These are phyloP conservation scores for Plodia interpunctella DNA, from an alignment of 1,140 invertebrate species.

Conservation along the genomic window DNA sequence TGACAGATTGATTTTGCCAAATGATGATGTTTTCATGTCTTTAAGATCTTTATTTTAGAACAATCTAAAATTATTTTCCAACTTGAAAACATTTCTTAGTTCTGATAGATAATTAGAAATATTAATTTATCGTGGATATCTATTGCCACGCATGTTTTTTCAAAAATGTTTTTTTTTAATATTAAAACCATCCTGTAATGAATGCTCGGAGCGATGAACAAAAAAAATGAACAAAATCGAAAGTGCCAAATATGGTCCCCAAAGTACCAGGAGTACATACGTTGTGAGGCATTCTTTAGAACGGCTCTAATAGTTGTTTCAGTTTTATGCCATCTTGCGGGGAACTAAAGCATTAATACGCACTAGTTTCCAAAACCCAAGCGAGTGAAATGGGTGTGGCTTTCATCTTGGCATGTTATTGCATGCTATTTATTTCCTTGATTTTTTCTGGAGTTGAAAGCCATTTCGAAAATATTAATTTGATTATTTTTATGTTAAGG, in stretches of 20 bases:
- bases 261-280: conserved; percentile 32
- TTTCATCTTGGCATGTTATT: background rate
- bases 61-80: no score
- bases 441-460: background rate
- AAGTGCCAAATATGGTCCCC: conserved; percentile 48
- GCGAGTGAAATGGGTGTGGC: conserved; percentile 1
- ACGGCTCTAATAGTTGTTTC: background rate
- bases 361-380: background rate
- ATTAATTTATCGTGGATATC: no score
- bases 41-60: no score
- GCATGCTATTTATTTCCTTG: background rate
- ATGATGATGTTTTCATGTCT: no score
- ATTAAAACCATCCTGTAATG: no score
- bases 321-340: conserved; percentile 28
- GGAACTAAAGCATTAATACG: background rate
- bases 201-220: background rate
- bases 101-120: no score
- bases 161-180: no score
- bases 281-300: background rate
- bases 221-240: conserved; percentile 20
- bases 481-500: no score
- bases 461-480: no score
- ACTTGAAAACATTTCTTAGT: no score
- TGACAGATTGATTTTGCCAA: no score
- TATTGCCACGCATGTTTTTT: no score